These are phyloP conservation scores for Cercopithecus mona DNA, from an alignment of 2,113 vertebrate species.

Conservation along the genomic window DNA sequence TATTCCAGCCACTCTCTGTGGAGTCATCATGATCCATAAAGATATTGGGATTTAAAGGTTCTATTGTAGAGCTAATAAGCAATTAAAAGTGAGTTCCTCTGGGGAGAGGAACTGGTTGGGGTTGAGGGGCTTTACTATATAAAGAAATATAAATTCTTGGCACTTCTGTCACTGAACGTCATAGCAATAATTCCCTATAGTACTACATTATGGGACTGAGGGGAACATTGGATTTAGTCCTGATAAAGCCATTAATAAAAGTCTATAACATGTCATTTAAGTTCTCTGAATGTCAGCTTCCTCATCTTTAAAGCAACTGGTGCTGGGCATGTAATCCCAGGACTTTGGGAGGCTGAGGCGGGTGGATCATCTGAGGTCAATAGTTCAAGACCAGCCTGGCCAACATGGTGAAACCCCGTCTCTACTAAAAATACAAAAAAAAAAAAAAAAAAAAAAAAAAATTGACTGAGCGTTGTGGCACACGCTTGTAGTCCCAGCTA, in stretches of 20 bases:
- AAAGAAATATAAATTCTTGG: too few species aligned
- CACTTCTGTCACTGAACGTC: background rate
- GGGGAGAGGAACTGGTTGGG: too few species aligned
- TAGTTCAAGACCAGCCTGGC: too few species aligned
- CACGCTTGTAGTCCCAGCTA: too few species aligned
- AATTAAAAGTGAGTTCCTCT: background rate
- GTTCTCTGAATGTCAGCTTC: background rate
- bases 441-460: too few species aligned
- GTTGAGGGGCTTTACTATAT: too few species aligned
- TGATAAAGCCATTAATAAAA: background rate
- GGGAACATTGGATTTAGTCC: background rate
- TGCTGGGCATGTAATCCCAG: too few species aligned
- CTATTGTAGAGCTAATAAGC: background rate
- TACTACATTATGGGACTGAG: background rate
- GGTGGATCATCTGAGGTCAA: too few species aligned
- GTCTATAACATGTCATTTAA: background rate
- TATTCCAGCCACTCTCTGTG: background rate
- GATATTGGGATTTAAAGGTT: background rate
- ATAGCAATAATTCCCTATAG: background rate
- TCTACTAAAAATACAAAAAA: too few species aligned
- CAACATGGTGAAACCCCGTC: too few species aligned
- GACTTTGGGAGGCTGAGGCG: too few species aligned
- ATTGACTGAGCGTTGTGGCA: accelerated
- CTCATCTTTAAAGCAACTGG: background rate
- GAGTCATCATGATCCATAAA: background rate